Evolutionary conservation across 2,113 vertebrate genomes (phyloP), one percentile per base, ranked within the genome.

Genomic region (Ploceus nigricollis): DNA sequence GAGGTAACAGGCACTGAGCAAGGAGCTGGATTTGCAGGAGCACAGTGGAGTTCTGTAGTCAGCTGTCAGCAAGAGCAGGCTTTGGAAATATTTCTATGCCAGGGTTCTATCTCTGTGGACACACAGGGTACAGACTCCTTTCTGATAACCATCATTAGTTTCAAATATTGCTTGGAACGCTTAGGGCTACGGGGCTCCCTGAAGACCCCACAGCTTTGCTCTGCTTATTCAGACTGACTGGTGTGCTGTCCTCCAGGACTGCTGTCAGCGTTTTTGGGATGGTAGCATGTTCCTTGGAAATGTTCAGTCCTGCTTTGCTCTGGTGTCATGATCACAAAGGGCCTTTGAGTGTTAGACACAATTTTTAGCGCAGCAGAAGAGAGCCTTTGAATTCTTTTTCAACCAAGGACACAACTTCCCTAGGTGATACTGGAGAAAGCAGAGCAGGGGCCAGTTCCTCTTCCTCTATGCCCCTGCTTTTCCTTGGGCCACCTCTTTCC

Each of bases 61-160:
- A 45, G 8, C 30, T 77, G 66, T 15, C 15, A 53, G 16, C 0
- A 0, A 16, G 39, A 88, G 14, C 1, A 64, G 23, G 23, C 35
- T 30, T 58, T 57, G 60, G 69, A 66, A 88, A 68, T 58, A 58
- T 28, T 69, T 72, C 35, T 44, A 6, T 71, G 56, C 22, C 1
- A 0, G 39, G 71, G 30, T 33, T 77, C 50, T 56, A 24, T 78
- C 47, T 84, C 47, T 68, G 8, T 4, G 4, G 37, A 58, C 64
- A 57, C 21, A 18, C 23, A 71, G 39, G 81, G n/a, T 54, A 33
- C 42, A 58, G 42, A 22, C 28, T 81, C 10, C 79, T 84, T 64
- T 53, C 72, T 82, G 65, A 63, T 75, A 66, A 71, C 5, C 48
- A 31, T 63, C 47, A 30, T 27, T 63, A 68, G 25, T 37, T 78